A percentile compares a stretch with the other conserved stretches of the same genome.
Conservation (phyloP, 2,113 vertebrate species). For the Sula dactylatra region DNA sequence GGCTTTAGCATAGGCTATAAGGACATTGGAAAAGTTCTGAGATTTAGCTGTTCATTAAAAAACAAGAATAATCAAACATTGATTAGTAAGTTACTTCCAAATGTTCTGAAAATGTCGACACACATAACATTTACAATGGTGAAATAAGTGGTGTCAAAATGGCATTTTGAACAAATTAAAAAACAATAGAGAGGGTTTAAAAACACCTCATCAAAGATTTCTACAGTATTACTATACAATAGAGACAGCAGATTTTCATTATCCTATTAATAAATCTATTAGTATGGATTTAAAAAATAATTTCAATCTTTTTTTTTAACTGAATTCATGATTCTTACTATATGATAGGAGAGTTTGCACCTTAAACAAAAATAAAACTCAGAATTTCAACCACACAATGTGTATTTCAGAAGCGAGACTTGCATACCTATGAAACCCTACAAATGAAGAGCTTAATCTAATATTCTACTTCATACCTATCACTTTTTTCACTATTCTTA, state of each 20-base stretch:
- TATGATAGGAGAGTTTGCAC: background rate
- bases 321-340: background rate
- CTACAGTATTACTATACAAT: background rate
- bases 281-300: constrained; percentile 1
- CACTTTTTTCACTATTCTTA: background rate
- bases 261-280: background rate
- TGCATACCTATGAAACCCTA: background rate
- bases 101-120: background rate
- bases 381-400: background rate
- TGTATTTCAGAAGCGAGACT: background rate
- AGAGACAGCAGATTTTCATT: background rate
- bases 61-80: background rate
- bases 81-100: background rate
- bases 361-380: background rate
- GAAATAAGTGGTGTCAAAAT: background rate
- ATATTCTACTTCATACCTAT: background rate
- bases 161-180: background rate
- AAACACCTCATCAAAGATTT: background rate
- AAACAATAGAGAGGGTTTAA: background rate
- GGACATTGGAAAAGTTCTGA: background rate
- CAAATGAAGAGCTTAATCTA: background rate
- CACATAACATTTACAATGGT: background rate
- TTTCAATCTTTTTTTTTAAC: background rate
- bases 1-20: background rate
- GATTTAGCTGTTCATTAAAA: background rate